A percentile compares a stretch with the other conserved stretches of the same genome.
phyloP scores from a whole-genome alignment of 2,113 vertebrate species.

The Aegithalos caudatus region DNA sequence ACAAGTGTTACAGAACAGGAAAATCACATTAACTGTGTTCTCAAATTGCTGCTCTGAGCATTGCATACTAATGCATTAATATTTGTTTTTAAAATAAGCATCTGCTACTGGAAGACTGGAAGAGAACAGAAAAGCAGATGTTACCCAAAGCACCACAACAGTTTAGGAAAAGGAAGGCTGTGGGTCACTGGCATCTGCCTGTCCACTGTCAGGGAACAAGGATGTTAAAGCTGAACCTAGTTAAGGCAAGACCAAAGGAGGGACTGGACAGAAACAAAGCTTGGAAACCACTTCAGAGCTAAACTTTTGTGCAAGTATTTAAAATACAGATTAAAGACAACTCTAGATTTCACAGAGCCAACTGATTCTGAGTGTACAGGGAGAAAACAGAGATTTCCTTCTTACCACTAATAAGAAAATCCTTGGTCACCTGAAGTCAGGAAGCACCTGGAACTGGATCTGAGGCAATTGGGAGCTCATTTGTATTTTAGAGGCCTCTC shows the following conservation, averaged over 20 bases:
- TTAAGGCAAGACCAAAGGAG: neutral
- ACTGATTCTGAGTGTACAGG: neutral
- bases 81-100: conserved; percentile 62
- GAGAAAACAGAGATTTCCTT: neutral
- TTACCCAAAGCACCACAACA: neutral
- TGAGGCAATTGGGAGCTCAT: neutral
- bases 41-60: conserved; percentile 43
- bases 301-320: neutral
- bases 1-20: conserved; percentile 51
- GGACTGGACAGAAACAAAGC: neutral
- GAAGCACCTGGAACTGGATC: neutral
- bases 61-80: conserved; percentile 60
- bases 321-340: neutral
- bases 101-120: conserved; percentile 35
- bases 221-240: accelerated
- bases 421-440: neutral
- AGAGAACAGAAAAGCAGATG: neutral
- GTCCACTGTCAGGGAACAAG: neutral
- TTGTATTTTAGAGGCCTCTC: neutral
- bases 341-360: neutral
- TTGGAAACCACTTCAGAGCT: neutral
- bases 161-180: neutral
- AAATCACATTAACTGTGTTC: conserved; percentile 55
- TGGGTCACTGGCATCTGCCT: neutral
- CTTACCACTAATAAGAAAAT: neutral